Evolutionary conservation across 2,888 invertebrate species (phyloP), one percentile per base, ranked within the genome.

Genomic region (Nomada fucata): DNA sequence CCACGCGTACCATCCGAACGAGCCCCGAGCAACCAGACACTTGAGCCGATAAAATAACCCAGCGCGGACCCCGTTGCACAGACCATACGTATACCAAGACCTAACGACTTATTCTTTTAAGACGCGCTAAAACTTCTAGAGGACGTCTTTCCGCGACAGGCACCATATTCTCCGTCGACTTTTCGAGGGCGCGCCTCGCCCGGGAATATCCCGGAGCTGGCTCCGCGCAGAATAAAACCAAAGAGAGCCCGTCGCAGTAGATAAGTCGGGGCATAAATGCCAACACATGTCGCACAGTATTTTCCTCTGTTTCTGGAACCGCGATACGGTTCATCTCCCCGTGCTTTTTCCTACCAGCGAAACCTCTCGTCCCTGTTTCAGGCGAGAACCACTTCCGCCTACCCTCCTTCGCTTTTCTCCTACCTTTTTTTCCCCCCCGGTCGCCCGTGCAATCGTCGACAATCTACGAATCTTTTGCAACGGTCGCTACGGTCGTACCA

Each of bases 221-320:
- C 74, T 69, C 63, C 71, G 60, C 73, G 36, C 70, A 52, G 72
- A 82, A 60, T 86, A 87, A 85, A 87, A 82, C 76, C 72, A 47
- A 18, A 57, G 61, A 52, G 75, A 70, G 67, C 36, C 55, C 71
- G 68, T 71, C 70, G 76, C 59, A 59, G 71, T 65, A 78, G 87
- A 86, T 86, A 86, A 86, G 87, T 83, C 85, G 73, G 73, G 79
- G 85, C 77, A 77, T 86, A 86, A 86, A 87, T 79, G 85, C 79
- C 85, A 79, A 85, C 82, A 85, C 87, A 74, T 87, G 85, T 87
- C 87, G 79, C 79, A 42, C 23, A 74, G 76, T 82, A 82, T 86
- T 82, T 87, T 76, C 81, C 75, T 84, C 74, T 65, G 52, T 20
- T 63, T 67, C 73, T 65, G 59, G 76, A 26, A 26, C 0, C 68